These are phyloP conservation scores for Chymomyza procnemis DNA, from an alignment of 2,888 invertebrate species.

Conservation along the genomic window DNA sequence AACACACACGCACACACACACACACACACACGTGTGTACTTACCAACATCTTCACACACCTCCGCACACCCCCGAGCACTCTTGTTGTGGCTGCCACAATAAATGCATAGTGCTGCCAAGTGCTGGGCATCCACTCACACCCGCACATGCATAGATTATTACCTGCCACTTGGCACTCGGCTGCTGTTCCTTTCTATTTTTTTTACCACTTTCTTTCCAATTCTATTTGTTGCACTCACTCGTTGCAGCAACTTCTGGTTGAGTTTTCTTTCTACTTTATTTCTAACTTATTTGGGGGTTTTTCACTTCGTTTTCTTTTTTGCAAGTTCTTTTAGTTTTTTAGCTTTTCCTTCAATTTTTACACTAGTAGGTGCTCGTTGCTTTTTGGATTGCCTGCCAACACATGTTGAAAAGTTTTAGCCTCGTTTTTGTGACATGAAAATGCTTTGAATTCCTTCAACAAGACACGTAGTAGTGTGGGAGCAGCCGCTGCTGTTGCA, in stretches of 20 bases:
- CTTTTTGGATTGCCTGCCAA: slow-evolving; percentile 46
- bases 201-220: background rate
- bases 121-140: background rate
- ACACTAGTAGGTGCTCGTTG: background rate
- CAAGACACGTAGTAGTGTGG: slow-evolving; percentile 32
- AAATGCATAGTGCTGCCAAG: slow-evolving; percentile 65
- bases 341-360: slow-evolving; percentile 8
- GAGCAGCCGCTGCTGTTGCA: background rate
- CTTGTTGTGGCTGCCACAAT: slow-evolving; percentile 59
- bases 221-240: slow-evolving; percentile 15
- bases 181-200: slow-evolving; percentile 29
- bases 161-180: slow-evolving; percentile 71
- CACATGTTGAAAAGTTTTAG: slow-evolving; percentile 70
- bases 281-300: background rate
- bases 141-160: slow-evolving; percentile 70
- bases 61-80: slow-evolving; percentile 13
- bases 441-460: slow-evolving; percentile 70
- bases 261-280: slow-evolving; percentile 53
- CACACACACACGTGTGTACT: background rate
- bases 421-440: slow-evolving; percentile 62
- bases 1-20: background rate
- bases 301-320: background rate
- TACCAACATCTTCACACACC: background rate
- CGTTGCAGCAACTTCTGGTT: slow-evolving; percentile 42
- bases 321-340: background rate